Conservation (phyloP, 2,113 vertebrate species). For the Pseudolaguvia tuberculata region DNA sequence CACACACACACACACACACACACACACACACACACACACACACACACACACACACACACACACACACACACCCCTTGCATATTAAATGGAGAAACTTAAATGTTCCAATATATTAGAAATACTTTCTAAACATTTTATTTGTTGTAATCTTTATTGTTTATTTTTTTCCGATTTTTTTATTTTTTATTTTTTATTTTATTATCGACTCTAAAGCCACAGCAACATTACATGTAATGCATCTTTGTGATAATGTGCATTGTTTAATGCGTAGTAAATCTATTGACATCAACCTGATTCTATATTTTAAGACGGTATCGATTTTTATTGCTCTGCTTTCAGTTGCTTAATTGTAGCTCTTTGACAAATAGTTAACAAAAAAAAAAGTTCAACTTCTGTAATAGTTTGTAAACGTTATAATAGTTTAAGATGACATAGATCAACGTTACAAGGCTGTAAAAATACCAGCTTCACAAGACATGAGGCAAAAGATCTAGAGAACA, state of each 20-base stretch:
- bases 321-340: neutral
- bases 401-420: no score
- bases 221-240: neutral
- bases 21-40: no score
- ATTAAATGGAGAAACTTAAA: no score
- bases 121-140: no score
- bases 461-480: neutral
- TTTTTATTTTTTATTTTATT: no score
- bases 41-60: no score
- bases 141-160: no score
- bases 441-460: constrained; percentile 26
- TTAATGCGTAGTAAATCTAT: neutral
- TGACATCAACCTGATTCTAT: neutral
- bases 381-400: neutral
- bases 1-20: no score
- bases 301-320: neutral
- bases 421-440: constrained; percentile 11
- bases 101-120: no score
- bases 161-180: no score
- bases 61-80: no score
- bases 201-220: neutral
- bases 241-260: neutral
- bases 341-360: neutral
- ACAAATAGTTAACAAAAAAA: neutral
- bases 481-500: neutral